These are phyloP conservation scores for Aricia artaxerxes DNA, from an alignment of 2,888 invertebrate genomes.

Conservation along the genomic window DNA sequence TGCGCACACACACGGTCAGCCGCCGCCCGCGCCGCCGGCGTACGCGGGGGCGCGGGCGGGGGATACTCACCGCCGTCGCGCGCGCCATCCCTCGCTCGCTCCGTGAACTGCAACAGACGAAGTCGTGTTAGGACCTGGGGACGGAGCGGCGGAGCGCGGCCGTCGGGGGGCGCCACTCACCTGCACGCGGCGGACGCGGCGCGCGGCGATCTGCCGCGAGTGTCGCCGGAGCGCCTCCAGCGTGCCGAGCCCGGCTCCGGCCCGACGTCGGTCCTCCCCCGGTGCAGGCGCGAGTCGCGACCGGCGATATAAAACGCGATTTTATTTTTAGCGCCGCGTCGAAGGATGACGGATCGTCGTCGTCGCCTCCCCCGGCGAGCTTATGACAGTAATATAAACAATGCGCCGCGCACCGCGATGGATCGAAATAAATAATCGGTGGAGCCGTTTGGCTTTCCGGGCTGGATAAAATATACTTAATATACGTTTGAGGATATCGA, in stretches of 20 bases:
- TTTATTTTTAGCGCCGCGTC: slow-evolving; percentile 31
- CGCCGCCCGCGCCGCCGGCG: slow-evolving; percentile 49
- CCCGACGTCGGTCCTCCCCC: background rate
- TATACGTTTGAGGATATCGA: background rate
- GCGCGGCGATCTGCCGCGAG: slow-evolving; percentile 92
- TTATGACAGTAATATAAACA: slow-evolving; percentile 34
- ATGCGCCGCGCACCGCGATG: slow-evolving; percentile 17
- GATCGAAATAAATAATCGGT: slow-evolving; percentile 17
- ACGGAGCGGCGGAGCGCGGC: slow-evolving; percentile 39
- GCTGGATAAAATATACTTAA: background rate
- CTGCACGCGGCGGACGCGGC: slow-evolving; percentile 90
- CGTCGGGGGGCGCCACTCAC: slow-evolving; percentile 72
- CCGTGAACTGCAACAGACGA: slow-evolving; percentile 70
- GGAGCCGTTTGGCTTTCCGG: background rate
- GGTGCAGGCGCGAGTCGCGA: slow-evolving; percentile 39
- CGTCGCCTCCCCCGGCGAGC: slow-evolving; percentile 33
- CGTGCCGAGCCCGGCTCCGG: slow-evolving; percentile 40
- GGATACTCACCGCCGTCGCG: slow-evolving; percentile 54
- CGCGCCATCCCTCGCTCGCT: slow-evolving; percentile 71
- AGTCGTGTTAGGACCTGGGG: slow-evolving; percentile 25
- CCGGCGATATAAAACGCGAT: background rate
- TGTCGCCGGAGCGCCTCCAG: slow-evolving; percentile 91
- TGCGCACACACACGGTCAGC: slow-evolving; percentile 55
- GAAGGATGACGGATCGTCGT: slow-evolving; percentile 33
- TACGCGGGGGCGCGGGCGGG: slow-evolving; percentile 47